Evolutionary conservation across 2,888 invertebrate species (phyloP).

Genomic region (Drosophila heteroneura): DNA sequence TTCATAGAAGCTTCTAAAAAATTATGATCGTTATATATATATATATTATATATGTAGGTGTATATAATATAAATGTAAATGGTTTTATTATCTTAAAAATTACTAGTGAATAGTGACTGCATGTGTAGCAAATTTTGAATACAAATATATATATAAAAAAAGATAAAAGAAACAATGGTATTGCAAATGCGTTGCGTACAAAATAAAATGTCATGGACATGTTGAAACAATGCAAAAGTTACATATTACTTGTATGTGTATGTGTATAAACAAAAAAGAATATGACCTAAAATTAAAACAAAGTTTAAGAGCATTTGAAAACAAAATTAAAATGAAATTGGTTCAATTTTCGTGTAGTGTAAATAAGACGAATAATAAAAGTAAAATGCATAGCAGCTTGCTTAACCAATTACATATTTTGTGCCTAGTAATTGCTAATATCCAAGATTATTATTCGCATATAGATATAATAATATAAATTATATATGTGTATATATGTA

Average conservation of each 20-base stretch:
- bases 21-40: conserved; percentile 44
- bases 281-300: conserved; percentile 21
- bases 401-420: conserved; percentile 73
- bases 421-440: conserved; percentile 79
- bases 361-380: conserved; percentile 29
- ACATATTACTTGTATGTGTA: conserved; percentile 1
- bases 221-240: conserved; percentile 12
- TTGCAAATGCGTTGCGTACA: conserved; percentile 43
- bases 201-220: conserved; percentile 50
- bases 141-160: conserved; percentile 23
- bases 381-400: conserved; percentile 55
- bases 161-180: conserved; percentile 24
- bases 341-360: conserved; percentile 34
- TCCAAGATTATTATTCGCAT: conserved; percentile 65
- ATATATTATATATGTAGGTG: conserved; percentile 34
- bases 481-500: conserved; percentile 47
- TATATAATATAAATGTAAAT: conserved; percentile 48
- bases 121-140: conserved; percentile 36
- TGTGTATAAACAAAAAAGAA: conserved; percentile 24
- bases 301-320: conserved; percentile 28
- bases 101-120: conserved; percentile 67
- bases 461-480: conserved; percentile 60
- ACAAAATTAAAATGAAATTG: conserved; percentile 35
- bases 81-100: conserved; percentile 58
- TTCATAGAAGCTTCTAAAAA: conserved; percentile 72